These are phyloP conservation scores for Tetranychus truncatus DNA, from an alignment of 2,888 invertebrate species.

Conservation along the genomic window DNA sequence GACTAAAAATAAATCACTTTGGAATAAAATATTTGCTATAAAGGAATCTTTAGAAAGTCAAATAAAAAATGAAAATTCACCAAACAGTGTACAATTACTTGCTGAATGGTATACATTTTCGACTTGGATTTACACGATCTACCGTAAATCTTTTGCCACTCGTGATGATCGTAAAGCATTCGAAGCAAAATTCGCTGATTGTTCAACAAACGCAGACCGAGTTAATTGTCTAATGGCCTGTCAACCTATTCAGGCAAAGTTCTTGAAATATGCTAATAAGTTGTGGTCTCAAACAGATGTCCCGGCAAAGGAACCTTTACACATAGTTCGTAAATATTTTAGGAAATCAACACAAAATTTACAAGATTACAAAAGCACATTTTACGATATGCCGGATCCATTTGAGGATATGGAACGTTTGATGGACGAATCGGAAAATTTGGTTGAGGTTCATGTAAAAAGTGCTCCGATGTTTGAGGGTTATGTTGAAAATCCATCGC, in stretches of 20 bases:
- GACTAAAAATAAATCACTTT: background rate
- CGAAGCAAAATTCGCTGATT: background rate
- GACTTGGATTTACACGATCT: background rate
- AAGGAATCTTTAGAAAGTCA: background rate
- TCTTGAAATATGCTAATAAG: background rate
- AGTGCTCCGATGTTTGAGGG: background rate
- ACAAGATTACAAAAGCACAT: too few relatives aligned
- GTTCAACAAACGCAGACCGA: background rate
- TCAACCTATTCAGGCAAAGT: background rate
- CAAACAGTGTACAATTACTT: background rate
- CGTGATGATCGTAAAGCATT: background rate
- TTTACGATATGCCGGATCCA: background rate
- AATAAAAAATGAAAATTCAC: background rate
- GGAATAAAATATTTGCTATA: background rate
- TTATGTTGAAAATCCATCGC: background rate
- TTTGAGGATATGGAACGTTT: background rate
- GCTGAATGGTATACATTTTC: slow-evolving; percentile 8
- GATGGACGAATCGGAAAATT: background rate
- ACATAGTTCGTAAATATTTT: background rate
- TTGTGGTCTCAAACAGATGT: background rate
- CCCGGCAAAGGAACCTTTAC: background rate
- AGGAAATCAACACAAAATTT: too few relatives aligned
- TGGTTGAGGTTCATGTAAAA: background rate
- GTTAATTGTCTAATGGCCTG: background rate
- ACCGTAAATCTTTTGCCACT: background rate